Conservation (phyloP, 2,113 vertebrate species). For the Alectura lathami region DNA sequence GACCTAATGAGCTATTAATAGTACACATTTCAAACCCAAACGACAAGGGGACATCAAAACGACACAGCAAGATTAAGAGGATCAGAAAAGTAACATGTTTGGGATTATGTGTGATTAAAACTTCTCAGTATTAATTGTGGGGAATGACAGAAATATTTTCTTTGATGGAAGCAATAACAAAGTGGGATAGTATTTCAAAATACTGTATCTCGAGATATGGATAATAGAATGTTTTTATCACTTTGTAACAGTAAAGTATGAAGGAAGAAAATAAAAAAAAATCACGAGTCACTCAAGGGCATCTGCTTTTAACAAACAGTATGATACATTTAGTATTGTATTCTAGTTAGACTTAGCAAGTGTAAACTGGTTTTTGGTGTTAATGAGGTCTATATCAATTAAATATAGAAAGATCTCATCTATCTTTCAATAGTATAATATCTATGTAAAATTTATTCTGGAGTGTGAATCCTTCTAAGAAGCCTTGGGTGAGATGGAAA, state of each 20-base stretch:
- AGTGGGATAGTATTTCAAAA: neutral
- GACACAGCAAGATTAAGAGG: conserved; percentile 31
- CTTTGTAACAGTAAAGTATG: neutral
- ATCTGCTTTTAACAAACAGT: neutral
- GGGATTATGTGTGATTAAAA: conserved; percentile 12
- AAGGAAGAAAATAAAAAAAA: neutral
- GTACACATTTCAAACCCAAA: neutral
- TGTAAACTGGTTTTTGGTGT: neutral
- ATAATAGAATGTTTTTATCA: neutral
- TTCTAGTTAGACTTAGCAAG: neutral
- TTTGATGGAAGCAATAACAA: neutral
- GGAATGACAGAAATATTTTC: neutral
- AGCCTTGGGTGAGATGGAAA: neutral
- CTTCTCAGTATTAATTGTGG: neutral
- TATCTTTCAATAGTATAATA: neutral
- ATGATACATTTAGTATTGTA: neutral
- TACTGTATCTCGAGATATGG: neutral
- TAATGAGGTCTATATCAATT: neutral
- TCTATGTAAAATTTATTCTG: neutral
- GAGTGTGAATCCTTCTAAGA: neutral
- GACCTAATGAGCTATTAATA: conserved; percentile 61
- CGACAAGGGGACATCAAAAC: neutral
- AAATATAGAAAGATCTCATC: neutral
- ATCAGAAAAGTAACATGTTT: neutral
- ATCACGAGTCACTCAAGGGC: neutral